Evolutionary conservation across 2,113 vertebrate genomes (phyloP).

Genomic region (Ploceus nigricollis): DNA sequence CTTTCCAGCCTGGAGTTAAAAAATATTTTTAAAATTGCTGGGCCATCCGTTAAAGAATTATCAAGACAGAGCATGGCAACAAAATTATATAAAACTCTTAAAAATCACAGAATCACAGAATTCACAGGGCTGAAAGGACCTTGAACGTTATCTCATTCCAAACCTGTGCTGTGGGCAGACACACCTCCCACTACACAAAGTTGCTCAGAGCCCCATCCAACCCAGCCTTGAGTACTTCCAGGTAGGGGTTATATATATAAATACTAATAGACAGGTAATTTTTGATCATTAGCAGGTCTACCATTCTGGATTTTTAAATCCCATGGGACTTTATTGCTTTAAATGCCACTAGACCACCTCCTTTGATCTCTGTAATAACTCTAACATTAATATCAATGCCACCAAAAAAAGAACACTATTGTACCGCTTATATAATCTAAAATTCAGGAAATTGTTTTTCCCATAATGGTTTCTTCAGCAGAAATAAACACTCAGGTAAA

Average conservation of each 20-base stretch:
- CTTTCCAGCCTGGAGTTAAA: background rate
- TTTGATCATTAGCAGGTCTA: background rate
- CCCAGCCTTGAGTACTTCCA: background rate
- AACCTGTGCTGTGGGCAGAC: background rate
- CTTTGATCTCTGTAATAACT: background rate
- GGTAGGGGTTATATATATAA: background rate
- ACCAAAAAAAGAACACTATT: background rate
- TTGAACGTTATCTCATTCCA: background rate
- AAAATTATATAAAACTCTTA: background rate
- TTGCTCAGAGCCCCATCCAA: background rate
- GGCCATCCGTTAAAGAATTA: background rate
- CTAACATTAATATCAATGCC: background rate
- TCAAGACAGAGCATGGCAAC: background rate
- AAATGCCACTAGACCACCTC: background rate
- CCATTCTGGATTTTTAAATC: background rate
- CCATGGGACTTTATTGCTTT: background rate
- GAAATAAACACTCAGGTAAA: background rate
- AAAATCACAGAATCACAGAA: background rate
- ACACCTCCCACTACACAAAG: background rate
- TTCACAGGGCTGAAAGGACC: background rate
- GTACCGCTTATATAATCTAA: background rate
- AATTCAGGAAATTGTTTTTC: background rate
- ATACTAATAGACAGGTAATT: background rate
- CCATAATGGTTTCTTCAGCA: background rate
- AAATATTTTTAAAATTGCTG: background rate